Conservation (phyloP, 1,140 invertebrate genomes). For the Solen grandis region DNA sequence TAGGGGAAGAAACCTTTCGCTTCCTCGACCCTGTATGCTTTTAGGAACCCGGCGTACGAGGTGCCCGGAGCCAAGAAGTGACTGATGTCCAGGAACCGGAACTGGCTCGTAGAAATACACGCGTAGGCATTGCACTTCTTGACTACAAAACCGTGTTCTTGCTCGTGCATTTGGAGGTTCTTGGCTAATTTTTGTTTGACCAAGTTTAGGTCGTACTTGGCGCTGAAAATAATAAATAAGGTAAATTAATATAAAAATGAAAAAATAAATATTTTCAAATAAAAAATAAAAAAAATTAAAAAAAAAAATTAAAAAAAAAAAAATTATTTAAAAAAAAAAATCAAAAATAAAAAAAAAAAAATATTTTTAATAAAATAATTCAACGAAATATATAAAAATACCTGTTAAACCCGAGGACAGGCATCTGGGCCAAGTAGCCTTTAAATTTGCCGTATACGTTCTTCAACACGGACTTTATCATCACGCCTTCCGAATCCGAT, state of each 20-base stretch:
- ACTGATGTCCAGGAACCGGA: conserved; percentile 53
- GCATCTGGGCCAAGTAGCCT: conserved; percentile 21
- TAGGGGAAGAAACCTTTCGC: conserved; percentile 62
- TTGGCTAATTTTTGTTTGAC: conserved; percentile 14
- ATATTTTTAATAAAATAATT: conserved; percentile 21
- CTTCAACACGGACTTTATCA: too few species aligned
- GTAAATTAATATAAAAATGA: not conserved
- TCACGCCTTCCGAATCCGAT: not conserved
- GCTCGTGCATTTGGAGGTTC: conserved; percentile 12
- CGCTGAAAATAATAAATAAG: conserved; percentile 1
- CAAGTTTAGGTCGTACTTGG: conserved; percentile 50
- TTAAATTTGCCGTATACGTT: not conserved
- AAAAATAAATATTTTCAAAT: not conserved
- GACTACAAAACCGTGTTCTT: conserved; percentile 4
- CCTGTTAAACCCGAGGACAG: conserved; percentile 36
- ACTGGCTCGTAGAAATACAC: conserved; percentile 15
- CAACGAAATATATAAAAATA: not conserved
- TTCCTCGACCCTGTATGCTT: conserved; percentile 40
- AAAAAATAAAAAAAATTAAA: not conserved
- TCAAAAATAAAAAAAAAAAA: not conserved
- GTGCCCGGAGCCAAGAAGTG: conserved; percentile 50
- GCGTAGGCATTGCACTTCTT: conserved; percentile 47
- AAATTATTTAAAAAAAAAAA: not conserved
- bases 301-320: not conserved
- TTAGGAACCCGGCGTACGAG: conserved; percentile 36